Evolutionary conservation across 2,797 vertebrate species (phyloP), one percentile per base, ranked within the genome.

Genomic region (Acrossocheilus fasciatus): DNA sequence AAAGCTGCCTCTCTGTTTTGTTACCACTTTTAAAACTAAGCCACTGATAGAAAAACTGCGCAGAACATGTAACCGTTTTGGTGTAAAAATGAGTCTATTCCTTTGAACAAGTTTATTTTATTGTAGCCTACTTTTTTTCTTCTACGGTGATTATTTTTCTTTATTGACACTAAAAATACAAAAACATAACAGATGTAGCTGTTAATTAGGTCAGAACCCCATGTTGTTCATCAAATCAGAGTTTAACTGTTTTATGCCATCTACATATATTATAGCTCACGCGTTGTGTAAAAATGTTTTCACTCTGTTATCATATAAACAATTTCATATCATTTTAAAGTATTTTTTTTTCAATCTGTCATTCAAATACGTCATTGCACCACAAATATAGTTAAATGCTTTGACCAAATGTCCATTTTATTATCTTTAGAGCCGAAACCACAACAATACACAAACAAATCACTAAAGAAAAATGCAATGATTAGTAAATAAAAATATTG

Each of bases 1-100:
- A 77, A 74, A 83, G 54, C 45, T 66, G 73, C 45, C 73, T 76
- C 73, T 68, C 83, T 84, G 83, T 84, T 77, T 52, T 64, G 57
- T 36, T 77, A 52, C 45, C 82, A 84, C 82, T 75, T 75, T 66
- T 76, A 84, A 76, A 84, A 41, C 73, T 68, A 69, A 68, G 52
- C 62, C 64, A 43, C 43, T 50, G 59, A 15, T 4, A 68, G 45
- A 68, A 68, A 84, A 76, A 68, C 26, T 52, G 2, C n/a, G 8
- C 68, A 30, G 34, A 81, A 17, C 45, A 69, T 34, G 15, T 6
- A 62, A 36, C 26, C n/a, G n/a, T 39, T 75, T 75, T n/a, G 30
- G 43, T 7, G 59, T 34, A 81, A 66, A 74, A 68, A 66, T 12
- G 1, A 39, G 1, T 39, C 5, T 4, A n/a, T 23, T 41, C 36